These are phyloP conservation scores for Grus americana DNA, from an alignment of 2,113 vertebrate species.

Conservation along the genomic window DNA sequence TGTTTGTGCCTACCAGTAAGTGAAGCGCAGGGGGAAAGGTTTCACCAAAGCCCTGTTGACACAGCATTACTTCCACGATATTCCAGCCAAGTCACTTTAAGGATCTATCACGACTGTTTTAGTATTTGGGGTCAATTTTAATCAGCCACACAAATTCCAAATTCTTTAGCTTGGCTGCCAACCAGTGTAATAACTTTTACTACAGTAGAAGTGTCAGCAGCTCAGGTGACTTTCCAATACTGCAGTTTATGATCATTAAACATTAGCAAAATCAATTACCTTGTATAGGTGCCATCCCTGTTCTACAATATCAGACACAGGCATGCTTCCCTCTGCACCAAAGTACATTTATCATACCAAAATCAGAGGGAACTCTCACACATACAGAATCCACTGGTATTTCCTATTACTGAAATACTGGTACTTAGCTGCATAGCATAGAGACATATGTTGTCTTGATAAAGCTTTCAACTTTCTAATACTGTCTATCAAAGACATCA, in stretches of 20 bases:
- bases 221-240: neutral
- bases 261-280: neutral
- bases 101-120: neutral
- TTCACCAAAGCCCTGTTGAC: neutral
- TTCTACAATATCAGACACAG: neutral
- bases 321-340: neutral
- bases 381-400: neutral
- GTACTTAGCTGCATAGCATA: neutral
- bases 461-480: neutral
- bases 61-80: neutral
- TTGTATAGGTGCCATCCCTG: no score
- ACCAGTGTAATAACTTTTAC: neutral
- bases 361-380: neutral
- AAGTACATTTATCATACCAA: neutral
- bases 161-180: neutral
- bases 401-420: neutral
- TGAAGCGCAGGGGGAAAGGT: accelerated
- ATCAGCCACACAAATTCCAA: neutral
- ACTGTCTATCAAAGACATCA: neutral
- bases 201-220: neutral
- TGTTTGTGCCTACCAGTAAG: neutral
- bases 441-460: neutral
- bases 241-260: neutral
- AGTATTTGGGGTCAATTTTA: neutral
- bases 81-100: neutral